Percentiles rank a stretch among this genome's conserved stretches.
Evolutionary conservation across 2,888 invertebrate species (phyloP).

Genomic region (Folsomia manolachei): DNA sequence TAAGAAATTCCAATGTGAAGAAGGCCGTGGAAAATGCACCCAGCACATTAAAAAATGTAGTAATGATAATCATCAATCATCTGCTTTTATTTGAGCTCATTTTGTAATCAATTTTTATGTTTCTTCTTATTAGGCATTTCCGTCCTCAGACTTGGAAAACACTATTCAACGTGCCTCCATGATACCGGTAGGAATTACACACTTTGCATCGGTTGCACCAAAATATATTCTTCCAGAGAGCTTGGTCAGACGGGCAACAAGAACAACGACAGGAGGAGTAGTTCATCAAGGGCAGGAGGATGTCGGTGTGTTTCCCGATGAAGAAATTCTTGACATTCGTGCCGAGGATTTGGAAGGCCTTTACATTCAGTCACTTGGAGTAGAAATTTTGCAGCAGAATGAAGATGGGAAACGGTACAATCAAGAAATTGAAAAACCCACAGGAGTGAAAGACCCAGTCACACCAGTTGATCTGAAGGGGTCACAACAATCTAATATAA

Average conservation of each 20-base stretch:
- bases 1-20: conserved; percentile 42
- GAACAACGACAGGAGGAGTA: no score
- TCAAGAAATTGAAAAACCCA: not conserved
- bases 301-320: conserved; percentile 13
- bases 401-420: conserved; percentile 37
- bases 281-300: not conserved
- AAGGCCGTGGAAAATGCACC: conserved; percentile 30
- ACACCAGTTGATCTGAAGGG: not conserved
- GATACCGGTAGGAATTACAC: conserved; percentile 68
- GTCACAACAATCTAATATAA: no score
- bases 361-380: conserved; percentile 45
- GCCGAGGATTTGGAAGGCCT: conserved; percentile 48
- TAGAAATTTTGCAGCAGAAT: conserved; percentile 45
- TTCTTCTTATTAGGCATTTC: no score
- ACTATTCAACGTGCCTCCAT: conserved; percentile 64
- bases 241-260: not conserved
- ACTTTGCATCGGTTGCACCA: conserved; percentile 56
- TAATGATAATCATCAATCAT: no score
- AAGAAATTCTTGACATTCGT: conserved; percentile 43
- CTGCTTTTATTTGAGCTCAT: no score
- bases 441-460: not conserved
- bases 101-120: no score
- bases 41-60: conserved; percentile 26
- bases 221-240: conserved; percentile 19
- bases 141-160: conserved; percentile 36